Conservation (phyloP, 2,888 invertebrate genomes). For the Charanyca ferruginea region DNA sequence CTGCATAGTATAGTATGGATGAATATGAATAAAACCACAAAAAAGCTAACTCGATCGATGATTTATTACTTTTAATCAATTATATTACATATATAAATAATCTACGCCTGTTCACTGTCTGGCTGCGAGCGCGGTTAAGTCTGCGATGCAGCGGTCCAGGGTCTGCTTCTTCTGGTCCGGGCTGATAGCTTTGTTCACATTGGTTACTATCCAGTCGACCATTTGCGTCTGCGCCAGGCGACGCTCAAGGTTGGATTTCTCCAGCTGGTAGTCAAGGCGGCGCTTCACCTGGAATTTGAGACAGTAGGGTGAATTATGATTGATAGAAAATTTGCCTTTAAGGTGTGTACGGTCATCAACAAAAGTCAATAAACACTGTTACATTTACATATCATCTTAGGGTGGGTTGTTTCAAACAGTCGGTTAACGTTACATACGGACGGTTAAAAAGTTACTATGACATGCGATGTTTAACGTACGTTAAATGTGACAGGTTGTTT, state of each 20-base stretch:
- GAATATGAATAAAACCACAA: conserved; percentile 33
- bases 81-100: conserved; percentile 66
- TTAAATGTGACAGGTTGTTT: no score
- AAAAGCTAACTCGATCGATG: conserved; percentile 61
- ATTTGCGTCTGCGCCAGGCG: conserved; percentile 97
- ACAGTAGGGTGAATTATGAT: not conserved
- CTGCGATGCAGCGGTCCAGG: conserved; percentile 96
- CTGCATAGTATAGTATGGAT: no score
- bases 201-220: conserved; percentile 97
- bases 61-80: conserved; percentile 68
- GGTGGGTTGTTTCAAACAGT: no score
- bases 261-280: conserved; percentile 98
- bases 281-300: conserved; percentile 93
- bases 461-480: no score
- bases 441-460: no score
- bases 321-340: no score
- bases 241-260: conserved; percentile 95
- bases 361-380: no score
- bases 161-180: conserved; percentile 98
- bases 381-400: no score
- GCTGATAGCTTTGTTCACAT: conserved; percentile 97
- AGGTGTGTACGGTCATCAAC: no score
- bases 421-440: no score
- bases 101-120: conserved; percentile 72
- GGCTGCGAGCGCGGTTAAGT: conserved; percentile 94